Evolutionary conservation across 2,113 vertebrate species (phyloP), one percentile per base, ranked within the genome.

Genomic region (Hippocampus comes): DNA sequence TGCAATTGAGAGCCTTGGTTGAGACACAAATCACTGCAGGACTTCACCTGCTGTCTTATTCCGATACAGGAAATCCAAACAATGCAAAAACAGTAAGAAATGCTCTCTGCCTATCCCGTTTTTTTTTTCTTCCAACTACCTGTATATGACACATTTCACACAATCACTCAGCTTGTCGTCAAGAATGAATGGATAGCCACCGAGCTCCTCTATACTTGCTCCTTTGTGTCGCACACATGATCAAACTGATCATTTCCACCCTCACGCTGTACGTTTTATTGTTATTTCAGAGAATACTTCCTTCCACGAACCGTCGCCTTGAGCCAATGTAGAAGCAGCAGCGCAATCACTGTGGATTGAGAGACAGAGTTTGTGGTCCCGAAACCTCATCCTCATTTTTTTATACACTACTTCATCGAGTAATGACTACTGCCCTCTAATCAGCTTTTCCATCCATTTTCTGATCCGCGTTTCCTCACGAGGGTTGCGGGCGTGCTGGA

Each of bases 271-370:
- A 60, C 71, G 84, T 85, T 88, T 89, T 89, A 89, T 89, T 87
- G 89, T 90, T 82, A 86, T 90, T 87, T 90, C 89, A 87, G 86
- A 89, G 88, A 88, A 86, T 70, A 74, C 84, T 90, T 91, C 87
- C 85, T 84, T 73, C 43, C 76, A 53, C 61, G 81, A 82, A 77
- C 74, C 81, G 79, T 25, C 66, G 83, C 85, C 84, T 34, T 9
- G 9, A 81, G 87, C 70, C 66, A 70, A 71, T 71, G 72, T 30
- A 77, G 71, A 72, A 74, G 75, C 74, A 77, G 25, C 48, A 3
- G 77, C 72, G 88, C 88, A 87, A 86, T 89, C 20, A 30, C 42
- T 15, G 77, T 80, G 86, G 83, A 90, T 88, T 89, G 81, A 88
- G 88, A 90, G 86, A 87, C 89, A 67, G 82, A 61, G 75, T 85